phyloP scores from a whole-genome alignment of 2,797 vertebrate genomes.

The Lepidocolaptes lacrymiger region DNA sequence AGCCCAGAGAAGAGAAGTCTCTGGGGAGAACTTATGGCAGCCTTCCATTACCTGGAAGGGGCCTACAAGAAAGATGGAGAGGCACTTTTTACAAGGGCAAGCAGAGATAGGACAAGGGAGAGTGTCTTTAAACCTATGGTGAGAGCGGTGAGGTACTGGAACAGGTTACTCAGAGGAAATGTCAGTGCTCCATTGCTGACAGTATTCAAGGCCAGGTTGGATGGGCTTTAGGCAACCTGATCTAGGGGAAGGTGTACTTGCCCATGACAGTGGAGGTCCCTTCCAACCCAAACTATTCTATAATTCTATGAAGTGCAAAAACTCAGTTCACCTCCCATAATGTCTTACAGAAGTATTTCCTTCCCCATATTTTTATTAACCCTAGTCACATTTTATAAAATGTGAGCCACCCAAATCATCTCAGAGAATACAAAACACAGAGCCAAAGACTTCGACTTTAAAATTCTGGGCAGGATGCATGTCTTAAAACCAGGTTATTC shows the following conservation, averaged over 20 bases:
- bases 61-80: neutral
- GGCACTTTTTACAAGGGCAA: neutral
- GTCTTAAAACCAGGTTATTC: neutral
- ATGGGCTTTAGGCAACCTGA: neutral
- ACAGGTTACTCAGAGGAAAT: neutral
- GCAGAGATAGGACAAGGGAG: neutral
- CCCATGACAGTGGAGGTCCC: neutral
- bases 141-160: neutral
- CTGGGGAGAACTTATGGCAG: neutral
- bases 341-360: neutral
- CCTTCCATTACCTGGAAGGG: neutral
- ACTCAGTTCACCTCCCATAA: neutral
- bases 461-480: neutral
- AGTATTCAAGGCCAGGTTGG: neutral
- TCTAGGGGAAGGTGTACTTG: neutral
- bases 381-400: neutral
- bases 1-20: neutral
- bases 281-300: neutral
- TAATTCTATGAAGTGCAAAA: neutral
- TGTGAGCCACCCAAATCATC: neutral
- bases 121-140: neutral
- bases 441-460: neutral
- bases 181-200: neutral
- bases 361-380: neutral
- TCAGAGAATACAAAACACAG: neutral